Evolutionary conservation across 2,113 vertebrate species (phyloP), one percentile per base, ranked within the genome.

Genomic region (Phaethornis superciliosus): DNA sequence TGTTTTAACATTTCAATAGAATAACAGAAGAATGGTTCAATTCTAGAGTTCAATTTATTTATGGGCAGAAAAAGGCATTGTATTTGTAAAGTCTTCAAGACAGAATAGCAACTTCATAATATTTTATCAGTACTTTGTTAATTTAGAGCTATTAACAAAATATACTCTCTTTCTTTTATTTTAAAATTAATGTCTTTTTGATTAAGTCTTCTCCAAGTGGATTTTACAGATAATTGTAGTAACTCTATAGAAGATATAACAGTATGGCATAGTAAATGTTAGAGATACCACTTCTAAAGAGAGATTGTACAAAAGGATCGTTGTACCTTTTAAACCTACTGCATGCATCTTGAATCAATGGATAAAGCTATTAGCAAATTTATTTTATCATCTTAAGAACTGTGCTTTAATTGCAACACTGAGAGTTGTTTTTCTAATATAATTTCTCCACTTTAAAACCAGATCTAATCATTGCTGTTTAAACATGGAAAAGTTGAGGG

Each of bases 381-480:
- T 97, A 94, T 95, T 95, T 95, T 95, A 88, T 88, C 90, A 64
- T 91, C 91, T 88, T 93, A 93, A 95, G 94, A 95, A 95, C 88
- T 90, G 79, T 77, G 85, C 52, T 95, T 95, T 95, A 96, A 95
- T 97, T 95, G 52, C 92, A 94, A 88, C 79, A 78, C 88, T 78
- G 93, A 91, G 93, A 95, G 94, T 88, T 96, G 93, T 95, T 95
- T 95, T 86, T 71, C 89, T 96, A 95, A 95, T 96, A 93, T 95
- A 95, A 95, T 97, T 95, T 94, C 85, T 94, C 93, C 90, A 95
- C 94, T 97, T 95, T 91, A 96, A 94, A 96, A 90, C 76, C 88
- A 88, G 85, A 97, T 95, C 93, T 95, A 97, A 96, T 97, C 96
- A 97, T 68, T 90, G 79, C 91, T 59, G 69, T 93, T 96, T 91